Conservation (phyloP, 2,113 vertebrate species). For the Nycticryphes semicollaris region DNA sequence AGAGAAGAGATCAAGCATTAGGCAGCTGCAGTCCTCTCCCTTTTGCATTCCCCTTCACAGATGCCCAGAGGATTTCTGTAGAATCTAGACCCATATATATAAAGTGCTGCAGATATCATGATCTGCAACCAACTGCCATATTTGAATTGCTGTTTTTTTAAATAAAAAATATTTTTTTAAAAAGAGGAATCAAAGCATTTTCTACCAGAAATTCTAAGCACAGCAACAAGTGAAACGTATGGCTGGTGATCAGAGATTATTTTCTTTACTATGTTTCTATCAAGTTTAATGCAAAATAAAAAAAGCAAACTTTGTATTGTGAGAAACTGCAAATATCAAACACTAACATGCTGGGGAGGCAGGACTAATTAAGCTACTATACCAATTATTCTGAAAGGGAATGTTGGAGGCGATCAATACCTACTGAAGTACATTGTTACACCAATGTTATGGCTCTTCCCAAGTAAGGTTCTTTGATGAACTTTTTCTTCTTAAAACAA, state of each 20-base stretch:
- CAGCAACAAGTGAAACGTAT: not conserved
- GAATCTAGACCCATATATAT: not conserved
- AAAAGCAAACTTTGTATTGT: not conserved
- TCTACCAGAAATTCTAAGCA: not conserved
- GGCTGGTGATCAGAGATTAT: not conserved
- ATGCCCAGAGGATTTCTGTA: not conserved
- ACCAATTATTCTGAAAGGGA: not conserved
- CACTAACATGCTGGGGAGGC: not conserved
- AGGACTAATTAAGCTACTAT: not conserved
- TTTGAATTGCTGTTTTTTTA: not conserved
- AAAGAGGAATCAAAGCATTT: not conserved
- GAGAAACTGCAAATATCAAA: not conserved
- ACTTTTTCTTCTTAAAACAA: not conserved
- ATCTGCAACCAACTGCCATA: not conserved
- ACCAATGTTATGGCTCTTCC: not conserved
- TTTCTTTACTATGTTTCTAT: not conserved
- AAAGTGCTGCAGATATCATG: not conserved
- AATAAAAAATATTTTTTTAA: not conserved
- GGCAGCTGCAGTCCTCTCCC: not conserved
- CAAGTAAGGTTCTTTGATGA: not conserved
- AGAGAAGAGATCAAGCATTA: not conserved
- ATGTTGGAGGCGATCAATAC: not conserved
- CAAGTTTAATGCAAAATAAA: not conserved
- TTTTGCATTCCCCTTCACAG: not conserved
- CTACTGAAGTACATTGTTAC: not conserved